Evolutionary conservation across 1,140 invertebrate genomes (phyloP).

Genomic region (Pogonus chalceus): DNA sequence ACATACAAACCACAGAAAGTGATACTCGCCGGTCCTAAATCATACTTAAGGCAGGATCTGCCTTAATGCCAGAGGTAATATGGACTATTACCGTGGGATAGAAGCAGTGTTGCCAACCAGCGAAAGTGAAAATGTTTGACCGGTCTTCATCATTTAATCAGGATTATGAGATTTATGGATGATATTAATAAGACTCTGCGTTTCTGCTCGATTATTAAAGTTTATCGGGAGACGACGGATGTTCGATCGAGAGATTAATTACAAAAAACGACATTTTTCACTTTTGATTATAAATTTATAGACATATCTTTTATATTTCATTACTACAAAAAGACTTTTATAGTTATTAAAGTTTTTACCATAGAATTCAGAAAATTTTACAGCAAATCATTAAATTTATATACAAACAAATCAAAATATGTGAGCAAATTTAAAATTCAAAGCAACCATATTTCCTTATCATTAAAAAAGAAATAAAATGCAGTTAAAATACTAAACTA

Average conservation of each 20-base stretch:
- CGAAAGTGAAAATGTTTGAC: slow-evolving; percentile 5
- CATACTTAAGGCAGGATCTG: neutral
- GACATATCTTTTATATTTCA: too few relatives aligned
- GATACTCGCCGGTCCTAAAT: neutral
- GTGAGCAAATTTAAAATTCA: too few relatives aligned
- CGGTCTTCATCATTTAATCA: neutral
- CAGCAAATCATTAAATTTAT: too few relatives aligned
- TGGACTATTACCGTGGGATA: neutral
- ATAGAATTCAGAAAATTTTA: too few relatives aligned
- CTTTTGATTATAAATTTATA: too few relatives aligned
- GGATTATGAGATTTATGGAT: slow-evolving; percentile 3
- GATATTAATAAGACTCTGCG: slow-evolving; percentile 1
- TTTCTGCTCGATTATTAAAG: neutral
- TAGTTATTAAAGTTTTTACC: too few relatives aligned
- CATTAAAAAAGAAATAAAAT: too few relatives aligned
- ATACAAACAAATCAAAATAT: too few relatives aligned
- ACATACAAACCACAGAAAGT: neutral
- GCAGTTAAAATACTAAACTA: too few relatives aligned
- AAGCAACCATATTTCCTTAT: too few relatives aligned
- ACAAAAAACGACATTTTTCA: too few relatives aligned
- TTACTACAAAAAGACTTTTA: too few relatives aligned
- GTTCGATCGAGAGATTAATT: slow-evolving; percentile 3
- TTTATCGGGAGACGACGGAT: neutral
- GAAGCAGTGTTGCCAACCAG: neutral
- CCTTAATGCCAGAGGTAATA: neutral